Percentiles rank a stretch among this genome's conserved stretches.
Evolutionary conservation across 2,113 vertebrate species (phyloP).

Genomic region (Triplophysa rosa): DNA sequence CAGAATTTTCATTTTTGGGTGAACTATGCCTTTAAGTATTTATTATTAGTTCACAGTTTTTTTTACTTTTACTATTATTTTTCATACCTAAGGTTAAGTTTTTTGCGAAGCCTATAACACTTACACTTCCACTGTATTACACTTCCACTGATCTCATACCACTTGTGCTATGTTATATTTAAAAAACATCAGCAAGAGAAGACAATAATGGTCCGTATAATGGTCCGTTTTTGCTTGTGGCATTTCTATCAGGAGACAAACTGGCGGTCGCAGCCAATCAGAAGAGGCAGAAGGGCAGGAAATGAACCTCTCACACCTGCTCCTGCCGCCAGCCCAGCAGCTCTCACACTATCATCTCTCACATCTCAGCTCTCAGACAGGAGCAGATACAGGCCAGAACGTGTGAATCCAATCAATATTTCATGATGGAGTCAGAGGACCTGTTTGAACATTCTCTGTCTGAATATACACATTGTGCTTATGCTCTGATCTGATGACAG

Average conservation of each 20-base stretch:
- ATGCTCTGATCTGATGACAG: slow-evolving; percentile 8
- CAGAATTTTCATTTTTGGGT: too few relatives aligned
- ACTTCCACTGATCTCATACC: not conserved
- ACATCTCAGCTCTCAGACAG: not conserved
- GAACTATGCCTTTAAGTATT: too few relatives aligned
- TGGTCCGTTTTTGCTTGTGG: slow-evolving; percentile 4
- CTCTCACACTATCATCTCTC: not conserved
- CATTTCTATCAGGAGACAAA: not conserved
- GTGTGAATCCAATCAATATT: slow-evolving; percentile 19
- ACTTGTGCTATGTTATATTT: not conserved
- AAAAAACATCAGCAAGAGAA: not conserved
- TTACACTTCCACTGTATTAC: too few relatives aligned
- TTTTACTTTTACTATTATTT: too few relatives aligned
- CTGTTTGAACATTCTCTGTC: slow-evolving; percentile 21
- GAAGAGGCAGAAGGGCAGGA: not conserved
- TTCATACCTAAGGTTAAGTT: too few relatives aligned
- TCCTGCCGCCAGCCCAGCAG: not conserved
- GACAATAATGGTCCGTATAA: not conserved
- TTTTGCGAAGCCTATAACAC: not conserved
- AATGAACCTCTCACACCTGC: not conserved
- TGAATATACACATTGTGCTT: slow-evolving; percentile 27
- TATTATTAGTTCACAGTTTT: too few relatives aligned
- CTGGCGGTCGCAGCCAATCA: not conserved
- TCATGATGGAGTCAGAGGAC: slow-evolving; percentile 15
- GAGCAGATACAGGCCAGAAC: not conserved